phyloP scores from a whole-genome alignment of 2,113 vertebrate species.

The Passerina amoena region DNA sequence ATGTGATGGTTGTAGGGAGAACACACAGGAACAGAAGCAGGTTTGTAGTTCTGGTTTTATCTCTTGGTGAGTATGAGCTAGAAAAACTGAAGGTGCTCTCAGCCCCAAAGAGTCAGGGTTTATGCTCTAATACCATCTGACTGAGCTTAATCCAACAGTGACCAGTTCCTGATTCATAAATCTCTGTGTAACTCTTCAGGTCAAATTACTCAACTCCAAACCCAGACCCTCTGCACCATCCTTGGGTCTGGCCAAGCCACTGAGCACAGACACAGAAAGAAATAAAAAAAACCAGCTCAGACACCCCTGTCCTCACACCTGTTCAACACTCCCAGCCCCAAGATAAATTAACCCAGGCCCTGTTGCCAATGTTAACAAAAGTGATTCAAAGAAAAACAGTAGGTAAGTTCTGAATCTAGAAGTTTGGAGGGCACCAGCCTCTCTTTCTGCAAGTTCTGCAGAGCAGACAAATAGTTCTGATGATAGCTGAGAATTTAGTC shows the following conservation, averaged over 20 bases:
- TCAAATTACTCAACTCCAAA: background rate
- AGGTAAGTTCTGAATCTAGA: background rate
- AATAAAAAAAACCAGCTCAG: background rate
- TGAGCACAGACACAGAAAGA: background rate
- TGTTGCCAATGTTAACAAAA: background rate
- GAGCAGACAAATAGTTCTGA: background rate
- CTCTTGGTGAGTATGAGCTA: background rate
- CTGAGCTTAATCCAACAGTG: background rate
- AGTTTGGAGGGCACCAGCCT: background rate
- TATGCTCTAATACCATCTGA: background rate
- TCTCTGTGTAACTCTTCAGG: background rate
- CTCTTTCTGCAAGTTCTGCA: background rate
- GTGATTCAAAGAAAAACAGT: background rate
- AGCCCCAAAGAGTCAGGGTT: background rate
- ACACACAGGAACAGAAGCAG: background rate
- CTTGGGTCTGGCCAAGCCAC: background rate
- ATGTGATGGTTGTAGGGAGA: background rate
- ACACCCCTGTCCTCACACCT: background rate
- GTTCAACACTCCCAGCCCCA: background rate
- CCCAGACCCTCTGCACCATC: background rate
- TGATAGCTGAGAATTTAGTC: background rate
- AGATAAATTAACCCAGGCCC: background rate
- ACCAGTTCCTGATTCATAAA: background rate
- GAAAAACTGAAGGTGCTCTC: background rate
- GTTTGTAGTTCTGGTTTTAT: background rate